A percentile compares a stretch with the other conserved stretches of the same genome.
phyloP scores from a whole-genome alignment of 2,888 invertebrate species.

The Synanthedon andrenaeformis region DNA sequence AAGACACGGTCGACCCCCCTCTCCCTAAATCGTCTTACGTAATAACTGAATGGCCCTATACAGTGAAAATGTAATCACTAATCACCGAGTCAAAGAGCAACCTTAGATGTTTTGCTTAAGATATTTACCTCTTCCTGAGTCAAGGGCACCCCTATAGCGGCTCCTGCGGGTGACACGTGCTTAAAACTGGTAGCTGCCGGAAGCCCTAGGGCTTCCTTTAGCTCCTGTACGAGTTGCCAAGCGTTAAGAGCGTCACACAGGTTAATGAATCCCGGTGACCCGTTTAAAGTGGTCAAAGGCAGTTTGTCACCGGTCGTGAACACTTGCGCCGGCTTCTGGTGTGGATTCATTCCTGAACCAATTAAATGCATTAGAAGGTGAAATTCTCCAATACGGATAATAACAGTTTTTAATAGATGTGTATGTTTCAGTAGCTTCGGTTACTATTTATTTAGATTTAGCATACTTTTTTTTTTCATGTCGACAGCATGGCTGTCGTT shows the following conservation, averaged over 20 bases:
- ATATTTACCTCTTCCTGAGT: conserved; percentile 71
- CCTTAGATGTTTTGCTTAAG: no score
- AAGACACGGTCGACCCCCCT: no score
- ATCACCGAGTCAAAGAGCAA: no score
- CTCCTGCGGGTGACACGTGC: conserved; percentile 98
- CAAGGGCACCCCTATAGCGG: conserved; percentile 89
- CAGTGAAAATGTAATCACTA: no score
- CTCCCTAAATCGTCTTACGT: no score
- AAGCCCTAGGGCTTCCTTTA: conserved; percentile 80
- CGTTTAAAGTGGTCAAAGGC: conserved; percentile 91
- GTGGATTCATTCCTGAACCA: conserved; percentile 88
- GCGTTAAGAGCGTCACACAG: conserved; percentile 97
- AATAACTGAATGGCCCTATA: no score
- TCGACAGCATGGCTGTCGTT: no score
- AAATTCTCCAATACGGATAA: background rate
- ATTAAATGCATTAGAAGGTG: background rate
- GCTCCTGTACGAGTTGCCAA: conserved; percentile 94
- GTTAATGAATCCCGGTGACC: conserved; percentile 97
- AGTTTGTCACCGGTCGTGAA: conserved; percentile 83
- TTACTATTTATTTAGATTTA: no score
- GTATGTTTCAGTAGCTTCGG: no score
- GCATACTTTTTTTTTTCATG: no score
- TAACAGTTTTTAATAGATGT: background rate
- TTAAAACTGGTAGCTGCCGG: conserved; percentile 98
- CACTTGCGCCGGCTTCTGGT: conserved; percentile 95